Conservation (phyloP, 1,140 invertebrate species). For the Cyphomyrmex costatus region DNA sequence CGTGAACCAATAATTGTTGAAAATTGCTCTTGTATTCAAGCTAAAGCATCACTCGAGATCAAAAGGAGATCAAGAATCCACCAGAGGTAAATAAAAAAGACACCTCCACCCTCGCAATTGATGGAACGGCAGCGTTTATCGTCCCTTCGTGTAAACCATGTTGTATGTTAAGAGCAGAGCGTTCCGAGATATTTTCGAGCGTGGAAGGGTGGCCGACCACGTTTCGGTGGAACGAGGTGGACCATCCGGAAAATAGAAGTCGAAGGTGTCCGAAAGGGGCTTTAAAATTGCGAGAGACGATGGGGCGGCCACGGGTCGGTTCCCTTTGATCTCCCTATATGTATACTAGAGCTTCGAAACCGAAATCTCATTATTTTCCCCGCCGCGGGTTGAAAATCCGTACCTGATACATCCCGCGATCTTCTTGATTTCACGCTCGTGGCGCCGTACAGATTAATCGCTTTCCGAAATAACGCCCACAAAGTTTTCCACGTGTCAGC, state of each 20-base stretch:
- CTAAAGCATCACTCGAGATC: neutral
- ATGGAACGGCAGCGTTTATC: constrained; percentile 63
- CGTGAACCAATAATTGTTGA: constrained; percentile 1
- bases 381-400: constrained; percentile 67
- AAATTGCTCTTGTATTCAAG: constrained; percentile 10
- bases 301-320: constrained; percentile 53
- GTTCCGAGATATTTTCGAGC: constrained; percentile 17
- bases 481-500: constrained; percentile 1
- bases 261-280: constrained; percentile 68
- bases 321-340: constrained; percentile 73
- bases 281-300: constrained; percentile 75
- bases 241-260: constrained; percentile 72
- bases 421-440: constrained; percentile 74
- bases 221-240: constrained; percentile 34
- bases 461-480: constrained; percentile 61
- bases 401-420: constrained; percentile 26
- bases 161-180: constrained; percentile 50
- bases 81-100: constrained; percentile 31
- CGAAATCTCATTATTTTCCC: constrained; percentile 76
- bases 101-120: constrained; percentile 43
- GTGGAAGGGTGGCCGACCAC: constrained; percentile 33
- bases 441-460: constrained; percentile 68
- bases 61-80: constrained; percentile 20
- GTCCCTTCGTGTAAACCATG: constrained; percentile 37
- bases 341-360: constrained; percentile 62